Evolutionary conservation across 37 sponge, comb jelly and placozoan species (phyloP).

Genomic region (Geodia barretti): DNA sequence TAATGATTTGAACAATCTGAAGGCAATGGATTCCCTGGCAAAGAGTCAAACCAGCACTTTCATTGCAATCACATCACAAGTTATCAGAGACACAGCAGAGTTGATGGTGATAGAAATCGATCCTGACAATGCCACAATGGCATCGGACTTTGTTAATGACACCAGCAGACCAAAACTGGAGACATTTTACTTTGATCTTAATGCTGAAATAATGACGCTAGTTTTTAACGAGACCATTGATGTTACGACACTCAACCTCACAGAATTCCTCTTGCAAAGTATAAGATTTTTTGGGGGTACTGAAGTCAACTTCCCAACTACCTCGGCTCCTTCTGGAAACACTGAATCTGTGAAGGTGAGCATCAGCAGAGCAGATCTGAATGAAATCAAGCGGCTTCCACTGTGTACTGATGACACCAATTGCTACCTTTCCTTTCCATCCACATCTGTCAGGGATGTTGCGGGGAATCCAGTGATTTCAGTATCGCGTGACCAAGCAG

Average conservation of each 20-base stretch:
- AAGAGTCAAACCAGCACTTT: conserved; percentile 50
- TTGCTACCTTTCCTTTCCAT: conserved; percentile 78
- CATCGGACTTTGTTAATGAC: conserved; percentile 36
- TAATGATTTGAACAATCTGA: conserved; percentile 65
- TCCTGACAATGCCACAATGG: conserved; percentile 24
- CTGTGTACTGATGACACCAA: conserved; percentile 62
- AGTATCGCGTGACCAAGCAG: conserved; percentile 11
- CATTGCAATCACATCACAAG: conserved; percentile 32
- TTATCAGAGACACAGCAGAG: conserved; percentile 54
- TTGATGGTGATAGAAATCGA: conserved; percentile 31
- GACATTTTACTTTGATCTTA: conserved; percentile 66
- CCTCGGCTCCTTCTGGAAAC: conserved; percentile 12
- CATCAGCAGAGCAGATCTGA: conserved; percentile 55
- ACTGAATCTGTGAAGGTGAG: conserved; percentile 21
- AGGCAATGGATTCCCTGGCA: conserved; percentile 59
- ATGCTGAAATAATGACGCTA: conserved; percentile 60
- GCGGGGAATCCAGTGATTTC: conserved; percentile 60
- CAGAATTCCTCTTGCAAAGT: conserved; percentile 49
- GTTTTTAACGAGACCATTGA: conserved; percentile 84
- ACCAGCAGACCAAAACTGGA: conserved; percentile 42
- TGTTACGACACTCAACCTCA: conserved; percentile 35
- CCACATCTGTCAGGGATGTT: conserved; percentile 65
- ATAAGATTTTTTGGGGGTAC: conserved; percentile 17
- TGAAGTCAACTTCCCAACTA: conserved; percentile 25
- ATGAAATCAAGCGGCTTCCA: conserved; percentile 67